Base-by-base conservation (phyloP, 2,888 invertebrate genomes). In the Cheiracanthium punctorium region DNA sequence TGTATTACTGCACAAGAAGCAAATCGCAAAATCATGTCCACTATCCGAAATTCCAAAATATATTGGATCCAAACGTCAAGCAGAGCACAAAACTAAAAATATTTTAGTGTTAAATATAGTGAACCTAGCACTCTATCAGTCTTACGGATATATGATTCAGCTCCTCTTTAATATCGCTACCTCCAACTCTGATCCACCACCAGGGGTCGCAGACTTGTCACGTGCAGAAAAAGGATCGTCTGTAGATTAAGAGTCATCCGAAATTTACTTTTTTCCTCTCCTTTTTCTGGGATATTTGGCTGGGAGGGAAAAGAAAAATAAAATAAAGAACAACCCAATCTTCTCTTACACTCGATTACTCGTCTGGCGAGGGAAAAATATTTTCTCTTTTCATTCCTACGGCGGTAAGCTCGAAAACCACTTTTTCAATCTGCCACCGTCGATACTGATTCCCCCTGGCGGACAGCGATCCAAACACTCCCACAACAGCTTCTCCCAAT, bases 401-500 rank as follows among this genome's bases (percentile, higher is more conserved):
- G 48, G 8, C 12, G 2, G 48, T 14, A 2, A 17, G 7, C 12
- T 7, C 48, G 17, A 48, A 48, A 48, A 48, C 12, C 48, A 2
- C 48, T 48, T 48, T 37, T 48, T 48, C 48, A 48, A 48, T 48
- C 48, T 48, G 48, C 48, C 48, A 48, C 48, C 48, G 17, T 17
- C n/a, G 58, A 58, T n/a, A 1, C 24, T 7, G 1, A 17, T 30
- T n/a, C n/a, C 1, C 69, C 37, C 82, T 82, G 41, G 28, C 70
- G 82, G 82, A 75, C 75, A 70, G 82, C 82, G 82, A n/a, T 33
- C 69, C n/a, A 52, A 70, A 82, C 82, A n/a, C n/a, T n/a, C n/a
- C 75, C 32, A 7, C 69, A 24, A 0, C 1, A 20, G 58, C 2
- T 24, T 58, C 58, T 7, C 4, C 58, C 58, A 58, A 37, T 12